A percentile compares a stretch with the other conserved stretches of the same genome.
Evolutionary conservation across 2,113 vertebrate genomes (phyloP).

Genomic region (rabbit (Oryctolagus cuniculus)): DNA sequence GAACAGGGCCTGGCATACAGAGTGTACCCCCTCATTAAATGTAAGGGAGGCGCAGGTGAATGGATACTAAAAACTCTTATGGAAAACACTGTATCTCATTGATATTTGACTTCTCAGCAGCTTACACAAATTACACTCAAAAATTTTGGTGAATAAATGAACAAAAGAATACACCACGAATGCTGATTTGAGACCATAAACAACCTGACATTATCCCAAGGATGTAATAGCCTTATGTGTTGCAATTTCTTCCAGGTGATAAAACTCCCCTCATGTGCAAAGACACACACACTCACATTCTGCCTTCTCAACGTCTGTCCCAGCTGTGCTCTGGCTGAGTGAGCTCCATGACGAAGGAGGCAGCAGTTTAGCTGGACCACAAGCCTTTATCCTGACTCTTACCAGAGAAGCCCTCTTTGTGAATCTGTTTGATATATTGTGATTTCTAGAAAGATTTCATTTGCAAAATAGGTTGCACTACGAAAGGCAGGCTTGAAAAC

Average conservation of each 20-base stretch:
- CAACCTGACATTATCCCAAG: neutral
- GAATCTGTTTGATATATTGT: neutral
- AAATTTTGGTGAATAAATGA: slow-evolving; percentile 9
- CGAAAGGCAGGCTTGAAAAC: neutral
- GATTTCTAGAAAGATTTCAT: neutral
- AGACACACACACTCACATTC: neutral
- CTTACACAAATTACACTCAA: neutral
- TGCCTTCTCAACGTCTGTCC: neutral
- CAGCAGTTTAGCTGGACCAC: neutral
- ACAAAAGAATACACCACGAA: neutral
- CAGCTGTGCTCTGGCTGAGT: too few relatives aligned
- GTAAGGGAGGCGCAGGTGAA: neutral
- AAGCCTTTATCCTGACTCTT: neutral
- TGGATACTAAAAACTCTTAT: neutral
- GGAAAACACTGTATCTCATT: neutral
- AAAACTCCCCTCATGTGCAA: neutral
- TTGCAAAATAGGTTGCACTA: neutral
- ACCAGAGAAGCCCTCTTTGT: neutral
- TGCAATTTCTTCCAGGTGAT: neutral
- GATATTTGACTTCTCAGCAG: neutral
- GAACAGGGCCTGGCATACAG: neutral
- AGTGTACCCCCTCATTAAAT: neutral
- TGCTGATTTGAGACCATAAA: neutral
- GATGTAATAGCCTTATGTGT: neutral
- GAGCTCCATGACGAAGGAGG: too few relatives aligned